Base-by-base conservation (phyloP, 1,140 invertebrate species). In the Arctopsyche grandis region DNA sequence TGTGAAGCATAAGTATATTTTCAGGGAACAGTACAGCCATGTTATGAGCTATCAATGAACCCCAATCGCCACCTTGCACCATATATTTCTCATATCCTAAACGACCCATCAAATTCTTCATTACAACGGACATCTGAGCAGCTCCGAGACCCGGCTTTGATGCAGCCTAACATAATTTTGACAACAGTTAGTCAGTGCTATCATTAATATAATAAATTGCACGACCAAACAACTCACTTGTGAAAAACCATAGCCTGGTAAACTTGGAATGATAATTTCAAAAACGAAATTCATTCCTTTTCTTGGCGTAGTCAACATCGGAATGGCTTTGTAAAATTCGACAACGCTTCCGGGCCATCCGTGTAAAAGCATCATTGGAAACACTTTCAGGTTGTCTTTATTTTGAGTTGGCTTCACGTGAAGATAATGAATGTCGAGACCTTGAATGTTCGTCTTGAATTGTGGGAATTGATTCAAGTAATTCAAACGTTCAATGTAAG, bases 271-370 rank as follows among this genome's bases (percentile, higher is more conserved):
- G 19, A 97, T 90, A 0, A 97, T 87, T 86, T 97, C 94, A 82
- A 96, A 93, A 0, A 92, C 93, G 83, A 94, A 92, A 80, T 93
- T 88, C 56, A 89, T 86, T 9, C 89, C 89, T 29, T 88, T 85
- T 66, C 87, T 86, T 4, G 91, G 87, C 0, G 88, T 90, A 0
- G 90, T 93, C 0, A 96, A 86, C 4, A 93, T 75, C 0, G 94
- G 94, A 69, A 95, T 92, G 0, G 96, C 88, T 83, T 95, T 93
- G 81, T 94, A 94, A 85, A 97, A 97, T 85, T 98, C 96, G 9
- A 93, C 89, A 1, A 97, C 89, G 0, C 94, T 95, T 26, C 97
- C 96, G 1, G 97, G 97, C 97, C 96, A 98, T 14, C 97, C 96
- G 84, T 98, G 96, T 4, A 96, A 83, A 0, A 98, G 22, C 0